Conservation (phyloP, 2,113 vertebrate genomes). For the Anolis sagrei region DNA sequence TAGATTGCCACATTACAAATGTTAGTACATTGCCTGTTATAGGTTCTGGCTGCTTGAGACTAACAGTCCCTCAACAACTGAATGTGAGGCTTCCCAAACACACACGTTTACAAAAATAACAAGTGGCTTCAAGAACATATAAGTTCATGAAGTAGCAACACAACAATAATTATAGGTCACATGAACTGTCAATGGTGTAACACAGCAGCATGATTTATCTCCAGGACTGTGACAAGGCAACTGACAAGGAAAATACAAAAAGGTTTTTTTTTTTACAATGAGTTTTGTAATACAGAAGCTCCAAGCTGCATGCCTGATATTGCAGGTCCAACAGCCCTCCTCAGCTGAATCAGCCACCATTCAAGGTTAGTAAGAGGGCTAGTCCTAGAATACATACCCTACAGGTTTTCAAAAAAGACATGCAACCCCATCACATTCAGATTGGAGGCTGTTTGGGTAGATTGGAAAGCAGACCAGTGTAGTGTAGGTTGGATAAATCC, state of each 20-base stretch:
- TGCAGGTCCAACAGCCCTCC: not conserved
- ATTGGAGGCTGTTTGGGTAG: not conserved
- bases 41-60: not conserved
- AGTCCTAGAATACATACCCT: not conserved
- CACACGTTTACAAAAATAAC: not conserved
- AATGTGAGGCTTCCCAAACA: not conserved
- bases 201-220: not conserved
- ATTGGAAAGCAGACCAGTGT: not conserved
- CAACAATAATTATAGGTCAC: not conserved
- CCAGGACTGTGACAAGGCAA: not conserved
- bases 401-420: not conserved
- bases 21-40: conserved; percentile 7
- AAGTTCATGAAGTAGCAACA: not conserved
- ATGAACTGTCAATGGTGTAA: not conserved
- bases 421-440: not conserved
- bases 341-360: not conserved
- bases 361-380: not conserved
- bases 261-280: not conserved
- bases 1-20: conserved; percentile 18
- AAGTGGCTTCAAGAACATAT: not conserved
- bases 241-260: not conserved
- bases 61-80: not conserved
- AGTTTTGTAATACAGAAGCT: not conserved
- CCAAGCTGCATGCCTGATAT: not conserved
- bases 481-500: not conserved